Conservation (phyloP, 2,113 vertebrate species). For the Piliocolobus tephrosceles region DNA sequence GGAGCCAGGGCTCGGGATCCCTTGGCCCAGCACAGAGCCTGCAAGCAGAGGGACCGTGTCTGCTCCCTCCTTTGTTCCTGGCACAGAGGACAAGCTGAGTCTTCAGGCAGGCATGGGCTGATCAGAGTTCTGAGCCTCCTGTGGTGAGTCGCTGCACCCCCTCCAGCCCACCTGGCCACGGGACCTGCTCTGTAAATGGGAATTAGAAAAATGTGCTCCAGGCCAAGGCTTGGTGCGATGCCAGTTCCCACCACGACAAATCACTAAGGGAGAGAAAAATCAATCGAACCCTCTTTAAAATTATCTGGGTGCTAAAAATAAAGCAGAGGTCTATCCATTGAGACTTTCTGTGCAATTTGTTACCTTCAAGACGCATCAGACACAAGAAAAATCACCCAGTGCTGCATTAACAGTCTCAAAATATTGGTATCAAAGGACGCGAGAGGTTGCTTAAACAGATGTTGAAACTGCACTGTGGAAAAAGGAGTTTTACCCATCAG, state of each 20-base stretch:
- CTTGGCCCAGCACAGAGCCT: background rate
- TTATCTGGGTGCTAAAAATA: background rate
- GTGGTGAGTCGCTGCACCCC: rapidly evolving
- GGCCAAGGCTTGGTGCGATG: rapidly evolving
- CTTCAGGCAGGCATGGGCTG: background rate
- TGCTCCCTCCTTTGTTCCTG: background rate
- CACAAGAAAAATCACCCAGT: background rate
- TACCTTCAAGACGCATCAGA: background rate
- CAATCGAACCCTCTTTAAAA: background rate
- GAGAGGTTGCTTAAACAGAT: background rate
- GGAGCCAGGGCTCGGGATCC: background rate
- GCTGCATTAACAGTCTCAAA: rapidly evolving
- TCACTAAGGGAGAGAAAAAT: background rate
- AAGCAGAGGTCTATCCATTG: background rate
- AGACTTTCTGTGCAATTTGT: background rate
- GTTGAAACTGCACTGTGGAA: rapidly evolving
- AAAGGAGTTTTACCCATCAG: rapidly evolving
- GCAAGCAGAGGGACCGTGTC: rapidly evolving
- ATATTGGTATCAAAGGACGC: background rate
- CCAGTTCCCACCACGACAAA: background rate
- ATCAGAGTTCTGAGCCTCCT: background rate
- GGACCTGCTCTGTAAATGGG: background rate
- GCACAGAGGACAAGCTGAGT: background rate
- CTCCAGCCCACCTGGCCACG: background rate
- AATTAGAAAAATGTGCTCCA: background rate